Base-by-base conservation (phyloP, 2,797 vertebrate species). In the Nasua narica region DNA sequence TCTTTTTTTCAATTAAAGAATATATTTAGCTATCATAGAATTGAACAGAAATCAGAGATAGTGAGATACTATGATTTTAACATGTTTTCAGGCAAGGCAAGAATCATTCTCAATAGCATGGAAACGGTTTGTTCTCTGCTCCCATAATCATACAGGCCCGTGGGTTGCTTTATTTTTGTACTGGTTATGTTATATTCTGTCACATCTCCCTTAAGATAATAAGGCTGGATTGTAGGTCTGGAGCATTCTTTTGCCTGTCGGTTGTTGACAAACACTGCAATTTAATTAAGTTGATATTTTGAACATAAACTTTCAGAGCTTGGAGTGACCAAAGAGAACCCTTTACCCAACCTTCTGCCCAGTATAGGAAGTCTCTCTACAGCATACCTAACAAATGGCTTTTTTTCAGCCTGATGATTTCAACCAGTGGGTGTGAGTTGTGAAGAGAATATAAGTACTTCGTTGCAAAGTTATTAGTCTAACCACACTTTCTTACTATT, bases 281-380 rank as follows among this genome's bases (percentile, higher is more conserved):
- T 78, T 92, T 96, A 83, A 87, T 79, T 95, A 58, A 74, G 27
- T 88, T 81, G 70, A 35, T 74, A 85, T 91, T 91, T 85, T 48
- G 6, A 85, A 37, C 21, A 18, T 83, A 70, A 92, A 78, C 9
- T 87, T 48, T 90, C 29, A 48, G 70, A 74, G 43, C 7, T 62
- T 50, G 72, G 69, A 62, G 65, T 77, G 32, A 91, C 46, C 70
- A 69, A 32, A 82, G 27, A 90, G 83, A 76, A 48, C 58, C 43
- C 69, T 96, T 79, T 3, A 76, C 72, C 62, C 27, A 85, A 32
- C 40, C 16, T 72, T 87, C 32, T 70, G 9, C 11, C 16, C 37
- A 50, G 8, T 84, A 14, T 84, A 54, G 52, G 27, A 54, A 58
- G 32, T 81, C 25, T 87, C 56, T 72, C 37, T 43, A 67, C 50